Evolutionary conservation across 1,140 invertebrate genomes (phyloP).

Genomic region (Paracyclopina nana): DNA sequence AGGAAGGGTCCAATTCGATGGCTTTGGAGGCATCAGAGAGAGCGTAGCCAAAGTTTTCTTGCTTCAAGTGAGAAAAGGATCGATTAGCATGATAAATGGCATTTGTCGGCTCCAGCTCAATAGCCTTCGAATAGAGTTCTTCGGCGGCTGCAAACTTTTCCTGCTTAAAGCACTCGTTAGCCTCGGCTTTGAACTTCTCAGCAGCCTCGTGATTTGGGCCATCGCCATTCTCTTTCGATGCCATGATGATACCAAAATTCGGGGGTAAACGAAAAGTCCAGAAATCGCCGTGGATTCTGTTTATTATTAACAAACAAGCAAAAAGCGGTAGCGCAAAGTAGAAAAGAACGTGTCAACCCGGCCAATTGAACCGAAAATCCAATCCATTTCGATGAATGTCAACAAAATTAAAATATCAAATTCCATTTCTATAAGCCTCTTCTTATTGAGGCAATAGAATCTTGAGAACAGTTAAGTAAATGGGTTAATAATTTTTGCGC

Average conservation of each 20-base stretch:
- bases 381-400: no score
- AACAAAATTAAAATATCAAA: no score
- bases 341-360: no score
- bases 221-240: slow-evolving; percentile 10
- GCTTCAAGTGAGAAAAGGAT: slow-evolving; percentile 77
- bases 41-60: slow-evolving; percentile 83
- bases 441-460: no score
- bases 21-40: slow-evolving; percentile 74
- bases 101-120: slow-evolving; percentile 52
- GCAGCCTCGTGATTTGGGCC: slow-evolving; percentile 37
- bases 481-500: no score
- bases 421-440: no score
- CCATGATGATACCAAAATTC: neutral
- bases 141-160: slow-evolving; percentile 74
- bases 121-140: slow-evolving; percentile 71
- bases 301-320: no score
- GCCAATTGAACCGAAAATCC: no score
- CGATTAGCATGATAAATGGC: slow-evolving; percentile 80
- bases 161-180: slow-evolving; percentile 74
- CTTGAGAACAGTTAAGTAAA: no score
- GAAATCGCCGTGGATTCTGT: no score
- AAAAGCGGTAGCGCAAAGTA: no score
- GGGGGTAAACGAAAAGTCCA: no score
- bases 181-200: slow-evolving; percentile 55
- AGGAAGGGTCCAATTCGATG: slow-evolving; percentile 66